These are phyloP conservation scores for Hymenochirus boettgeri DNA, from an alignment of 2,113 vertebrate species.

Conservation along the genomic window DNA sequence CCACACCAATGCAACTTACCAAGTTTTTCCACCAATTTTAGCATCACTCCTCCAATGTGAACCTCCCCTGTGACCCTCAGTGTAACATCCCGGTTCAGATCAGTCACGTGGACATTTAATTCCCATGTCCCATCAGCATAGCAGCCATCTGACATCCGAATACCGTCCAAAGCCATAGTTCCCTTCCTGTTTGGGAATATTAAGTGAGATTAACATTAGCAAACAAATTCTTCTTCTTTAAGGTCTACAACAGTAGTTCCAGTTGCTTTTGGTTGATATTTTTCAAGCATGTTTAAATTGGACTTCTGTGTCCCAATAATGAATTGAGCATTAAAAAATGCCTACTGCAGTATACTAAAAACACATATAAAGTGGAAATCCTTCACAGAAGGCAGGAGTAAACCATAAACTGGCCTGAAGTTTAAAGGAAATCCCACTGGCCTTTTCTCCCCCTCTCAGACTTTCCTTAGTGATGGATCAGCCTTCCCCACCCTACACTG, in stretches of 20 bases:
- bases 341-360: background rate
- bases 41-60: conserved; percentile 97
- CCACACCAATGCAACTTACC: conserved; percentile 64
- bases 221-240: no score
- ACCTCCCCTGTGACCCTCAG: conserved; percentile 93
- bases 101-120: conserved; percentile 91
- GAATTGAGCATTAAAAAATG: no score
- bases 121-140: conserved; percentile 98
- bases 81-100: conserved; percentile 89
- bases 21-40: conserved; percentile 94
- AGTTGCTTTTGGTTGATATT: no score
- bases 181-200: conserved; percentile 53
- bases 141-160: conserved; percentile 98
- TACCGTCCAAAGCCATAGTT: conserved; percentile 94
- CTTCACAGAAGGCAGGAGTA: no score
- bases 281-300: no score
- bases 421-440: conserved; percentile 6
- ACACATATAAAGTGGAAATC: no score
- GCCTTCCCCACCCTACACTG: background rate
- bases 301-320: no score
- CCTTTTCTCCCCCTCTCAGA: background rate
- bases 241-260: no score
- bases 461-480: conserved; percentile 2
- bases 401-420: background rate
- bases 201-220: conserved; percentile 27